phyloP scores from a whole-genome alignment of 1,140 invertebrate species.

The Drepana arcuata region DNA sequence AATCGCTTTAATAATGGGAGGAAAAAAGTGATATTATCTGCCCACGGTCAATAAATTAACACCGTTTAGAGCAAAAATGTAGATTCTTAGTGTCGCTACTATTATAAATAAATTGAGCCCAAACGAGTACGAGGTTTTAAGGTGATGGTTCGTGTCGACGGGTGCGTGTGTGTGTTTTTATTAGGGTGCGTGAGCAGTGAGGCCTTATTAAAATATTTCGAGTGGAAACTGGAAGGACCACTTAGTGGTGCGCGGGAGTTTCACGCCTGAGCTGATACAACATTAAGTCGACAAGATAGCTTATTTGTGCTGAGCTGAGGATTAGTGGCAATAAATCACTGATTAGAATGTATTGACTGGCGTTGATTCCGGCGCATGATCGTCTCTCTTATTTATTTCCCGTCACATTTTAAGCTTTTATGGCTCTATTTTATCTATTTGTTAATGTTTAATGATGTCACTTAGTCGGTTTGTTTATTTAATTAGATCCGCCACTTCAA shows the following conservation, averaged over 20 bases:
- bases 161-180: slow-evolving; percentile 63
- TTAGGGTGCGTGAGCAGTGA: slow-evolving; percentile 67
- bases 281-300: slow-evolving; percentile 71
- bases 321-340: slow-evolving; percentile 70
- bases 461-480: slow-evolving; percentile 35
- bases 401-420: slow-evolving; percentile 52
- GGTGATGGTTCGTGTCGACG: slow-evolving; percentile 40
- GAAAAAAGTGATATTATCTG: slow-evolving; percentile 71
- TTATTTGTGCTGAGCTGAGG: slow-evolving; percentile 69
- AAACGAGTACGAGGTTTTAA: slow-evolving; percentile 36
- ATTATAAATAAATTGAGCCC: slow-evolving; percentile 61
- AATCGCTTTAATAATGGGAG: slow-evolving; percentile 68
- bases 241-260: slow-evolving; percentile 69
- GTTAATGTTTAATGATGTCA: slow-evolving; percentile 38
- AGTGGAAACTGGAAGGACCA: slow-evolving; percentile 71
- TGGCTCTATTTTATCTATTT: slow-evolving; percentile 41
- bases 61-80: slow-evolving; percentile 70
- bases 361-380: slow-evolving; percentile 48
- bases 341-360: slow-evolving; percentile 71
- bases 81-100: slow-evolving; percentile 67
- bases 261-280: slow-evolving; percentile 68
- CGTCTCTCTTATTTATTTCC: slow-evolving; percentile 52
- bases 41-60: slow-evolving; percentile 72
- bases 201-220: slow-evolving; percentile 72
- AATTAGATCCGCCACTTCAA: slow-evolving; percentile 28